Evolutionary conservation across 2,888 invertebrate genomes (phyloP).

Genomic region (Xanthostigma xanthostigma): DNA sequence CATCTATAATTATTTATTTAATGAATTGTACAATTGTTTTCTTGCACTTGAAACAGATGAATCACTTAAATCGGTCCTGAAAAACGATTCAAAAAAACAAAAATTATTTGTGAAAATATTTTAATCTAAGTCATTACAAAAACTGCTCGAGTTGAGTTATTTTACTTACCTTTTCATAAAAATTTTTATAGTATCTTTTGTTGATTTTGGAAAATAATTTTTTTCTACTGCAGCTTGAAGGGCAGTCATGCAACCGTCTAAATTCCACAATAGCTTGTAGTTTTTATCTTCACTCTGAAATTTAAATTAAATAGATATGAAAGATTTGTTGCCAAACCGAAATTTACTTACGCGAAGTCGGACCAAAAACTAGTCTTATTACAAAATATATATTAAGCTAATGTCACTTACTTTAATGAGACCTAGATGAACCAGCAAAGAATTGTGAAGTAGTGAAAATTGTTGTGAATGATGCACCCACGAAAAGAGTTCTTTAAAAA

Average conservation of each 20-base stretch:
- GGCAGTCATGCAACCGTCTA: conserved; percentile 43
- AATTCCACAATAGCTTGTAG: conserved; percentile 42
- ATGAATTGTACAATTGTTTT: neutral
- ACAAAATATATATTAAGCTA: neutral
- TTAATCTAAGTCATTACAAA: neutral
- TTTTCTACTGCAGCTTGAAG: conserved; percentile 36
- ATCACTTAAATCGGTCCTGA: neutral
- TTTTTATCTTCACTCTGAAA: conserved; percentile 53
- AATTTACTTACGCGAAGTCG: conserved; percentile 1
- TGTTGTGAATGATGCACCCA: conserved; percentile 32
- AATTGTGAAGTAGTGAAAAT: conserved; percentile 43
- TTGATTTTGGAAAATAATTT: conserved; percentile 35
- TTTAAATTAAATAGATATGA: too few relatives aligned
- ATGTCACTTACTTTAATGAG: conserved; percentile 48
- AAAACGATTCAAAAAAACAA: neutral
- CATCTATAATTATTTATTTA: neutral
- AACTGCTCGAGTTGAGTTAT: neutral
- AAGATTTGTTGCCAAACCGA: neutral
- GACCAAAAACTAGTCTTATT: neutral
- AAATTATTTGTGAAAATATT: neutral
- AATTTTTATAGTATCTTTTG: conserved; percentile 32
- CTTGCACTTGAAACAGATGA: neutral
- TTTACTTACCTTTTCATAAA: conserved; percentile 33
- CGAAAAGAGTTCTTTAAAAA: conserved; percentile 38
- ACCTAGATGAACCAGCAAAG: conserved; percentile 46